These are phyloP conservation scores for Stictocephala bisonia DNA, from an alignment of 2,888 invertebrate genomes.

Conservation along the genomic window DNA sequence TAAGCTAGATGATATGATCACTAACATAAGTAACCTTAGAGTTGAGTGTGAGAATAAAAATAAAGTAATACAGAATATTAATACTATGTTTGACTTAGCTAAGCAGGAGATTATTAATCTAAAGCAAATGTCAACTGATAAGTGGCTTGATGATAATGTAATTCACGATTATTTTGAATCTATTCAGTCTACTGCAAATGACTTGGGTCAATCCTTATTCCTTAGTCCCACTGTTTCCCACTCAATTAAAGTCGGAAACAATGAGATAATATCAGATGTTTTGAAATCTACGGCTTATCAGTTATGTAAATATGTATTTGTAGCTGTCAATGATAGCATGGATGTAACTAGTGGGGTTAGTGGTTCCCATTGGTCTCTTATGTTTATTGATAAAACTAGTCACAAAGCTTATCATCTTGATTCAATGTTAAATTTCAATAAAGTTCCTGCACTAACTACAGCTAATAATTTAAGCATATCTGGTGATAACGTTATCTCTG, in stretches of 20 bases:
- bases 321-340: too few relatives aligned
- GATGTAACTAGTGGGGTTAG: background rate
- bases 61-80: background rate
- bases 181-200: background rate
- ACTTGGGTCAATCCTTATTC: background rate
- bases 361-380: background rate
- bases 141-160: background rate
- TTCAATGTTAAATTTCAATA: background rate
- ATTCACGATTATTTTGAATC: background rate
- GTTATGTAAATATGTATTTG: too few relatives aligned
- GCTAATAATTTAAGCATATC: background rate
- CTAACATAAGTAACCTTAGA: background rate
- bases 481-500: background rate
- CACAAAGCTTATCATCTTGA: constrained; percentile 4
- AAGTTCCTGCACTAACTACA: background rate
- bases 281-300: too few relatives aligned
- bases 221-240: constrained; percentile 8
- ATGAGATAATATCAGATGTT: too few relatives aligned
- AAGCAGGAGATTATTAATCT: background rate
- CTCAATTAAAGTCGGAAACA: too few relatives aligned
- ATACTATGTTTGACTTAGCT: background rate
- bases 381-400: background rate
- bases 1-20: background rate
- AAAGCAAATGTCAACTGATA: background rate
- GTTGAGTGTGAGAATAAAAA: background rate